Conservation (phyloP, 2,797 vertebrate genomes). For the Leucoraja ocellata region DNA sequence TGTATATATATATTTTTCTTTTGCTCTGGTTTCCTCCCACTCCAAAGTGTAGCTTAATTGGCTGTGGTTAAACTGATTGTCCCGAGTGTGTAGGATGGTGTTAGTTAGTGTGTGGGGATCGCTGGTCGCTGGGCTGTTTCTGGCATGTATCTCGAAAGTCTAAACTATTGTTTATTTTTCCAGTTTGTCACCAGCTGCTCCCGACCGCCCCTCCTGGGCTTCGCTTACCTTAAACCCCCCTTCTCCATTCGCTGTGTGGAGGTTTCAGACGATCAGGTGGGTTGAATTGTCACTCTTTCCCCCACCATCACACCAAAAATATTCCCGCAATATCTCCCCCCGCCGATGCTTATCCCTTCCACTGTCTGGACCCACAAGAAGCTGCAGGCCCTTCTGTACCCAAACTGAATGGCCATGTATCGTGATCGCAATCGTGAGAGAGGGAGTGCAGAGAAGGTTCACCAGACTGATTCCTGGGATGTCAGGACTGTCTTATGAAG, state of each 20-base stretch:
- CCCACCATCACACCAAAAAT: neutral
- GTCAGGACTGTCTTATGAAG: no score
- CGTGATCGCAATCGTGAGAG: no score
- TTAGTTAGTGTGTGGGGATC: no score
- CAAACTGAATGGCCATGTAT: neutral
- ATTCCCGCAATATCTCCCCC: neutral
- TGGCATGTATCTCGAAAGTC: no score
- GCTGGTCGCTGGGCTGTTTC: no score
- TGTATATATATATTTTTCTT: no score
- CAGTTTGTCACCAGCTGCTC: slow-evolving; percentile 98
- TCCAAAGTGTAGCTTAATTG: no score
- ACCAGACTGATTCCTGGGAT: no score
- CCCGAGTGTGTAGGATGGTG: no score
- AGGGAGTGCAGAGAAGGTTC: no score
- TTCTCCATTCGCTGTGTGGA: slow-evolving; percentile 98
- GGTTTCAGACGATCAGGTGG: slow-evolving; percentile 95
- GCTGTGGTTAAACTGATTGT: no score
- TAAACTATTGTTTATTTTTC: slow-evolving; percentile 3
- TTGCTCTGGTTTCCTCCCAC: no score
- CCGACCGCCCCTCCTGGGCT: slow-evolving; percentile 87
- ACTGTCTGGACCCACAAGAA: neutral
- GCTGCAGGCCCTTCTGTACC: neutral
- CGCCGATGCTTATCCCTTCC: neutral
- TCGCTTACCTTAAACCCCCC: slow-evolving; percentile 98
- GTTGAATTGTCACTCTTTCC: neutral